phyloP scores from a whole-genome alignment of 2,888 invertebrate genomes.

The Salpingus planirostris region DNA sequence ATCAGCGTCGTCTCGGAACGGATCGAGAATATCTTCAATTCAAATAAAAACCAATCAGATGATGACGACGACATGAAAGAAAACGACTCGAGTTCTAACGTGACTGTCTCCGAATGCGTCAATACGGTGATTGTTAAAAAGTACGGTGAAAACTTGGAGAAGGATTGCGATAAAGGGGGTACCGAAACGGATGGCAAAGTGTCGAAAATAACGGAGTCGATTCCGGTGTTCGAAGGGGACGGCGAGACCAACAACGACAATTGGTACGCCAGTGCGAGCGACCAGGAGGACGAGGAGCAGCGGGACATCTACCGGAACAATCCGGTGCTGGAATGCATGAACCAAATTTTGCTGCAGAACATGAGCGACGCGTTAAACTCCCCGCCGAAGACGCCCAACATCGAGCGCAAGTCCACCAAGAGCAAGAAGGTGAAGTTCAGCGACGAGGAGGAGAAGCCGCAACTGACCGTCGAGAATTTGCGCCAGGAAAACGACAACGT shows the following conservation, averaged over 20 bases:
- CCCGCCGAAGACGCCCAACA: slow-evolving; percentile 39
- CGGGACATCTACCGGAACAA: slow-evolving; percentile 68
- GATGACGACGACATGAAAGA: slow-evolving; percentile 40
- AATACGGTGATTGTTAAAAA: slow-evolving; percentile 24
- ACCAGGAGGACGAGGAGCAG: slow-evolving; percentile 62
- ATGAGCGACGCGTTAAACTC: slow-evolving; percentile 44
- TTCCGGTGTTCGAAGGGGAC: slow-evolving; percentile 40
- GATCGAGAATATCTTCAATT: slow-evolving; percentile 48
- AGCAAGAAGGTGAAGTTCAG: slow-evolving; percentile 40
- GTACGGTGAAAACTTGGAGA: slow-evolving; percentile 3
- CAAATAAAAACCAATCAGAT: no score
- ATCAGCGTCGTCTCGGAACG: slow-evolving; percentile 49
- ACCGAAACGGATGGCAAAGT: no score
- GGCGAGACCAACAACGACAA: slow-evolving; percentile 55
- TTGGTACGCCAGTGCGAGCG: slow-evolving; percentile 74
- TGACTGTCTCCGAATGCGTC: slow-evolving; percentile 50
- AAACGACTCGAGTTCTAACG: slow-evolving; percentile 45
- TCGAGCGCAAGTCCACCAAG: slow-evolving; percentile 31
- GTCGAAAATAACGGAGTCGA: slow-evolving; percentile 41
- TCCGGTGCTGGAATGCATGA: slow-evolving; percentile 78
- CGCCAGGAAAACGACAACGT: slow-evolving; percentile 12
- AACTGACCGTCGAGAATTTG: slow-evolving; percentile 15
- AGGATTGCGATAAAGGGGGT: slow-evolving; percentile 3
- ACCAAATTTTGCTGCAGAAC: slow-evolving; percentile 74
- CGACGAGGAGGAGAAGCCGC: slow-evolving; percentile 29